These are phyloP conservation scores for Elegia similella DNA, from an alignment of 2,888 invertebrate genomes.

Conservation along the genomic window DNA sequence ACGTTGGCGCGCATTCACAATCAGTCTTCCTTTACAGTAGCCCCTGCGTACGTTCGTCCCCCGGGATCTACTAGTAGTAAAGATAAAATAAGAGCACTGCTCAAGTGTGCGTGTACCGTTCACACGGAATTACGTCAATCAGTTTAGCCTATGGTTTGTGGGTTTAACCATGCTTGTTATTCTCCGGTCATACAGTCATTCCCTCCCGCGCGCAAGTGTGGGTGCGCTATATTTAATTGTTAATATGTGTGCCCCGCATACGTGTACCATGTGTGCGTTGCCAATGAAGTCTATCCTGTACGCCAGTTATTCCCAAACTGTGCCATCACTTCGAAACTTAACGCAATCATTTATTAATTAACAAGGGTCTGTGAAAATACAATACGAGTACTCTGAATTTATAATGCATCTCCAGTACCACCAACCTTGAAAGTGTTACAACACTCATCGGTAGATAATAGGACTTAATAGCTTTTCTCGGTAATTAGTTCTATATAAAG, in stretches of 20 bases:
- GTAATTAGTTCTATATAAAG: slow-evolving; percentile 43
- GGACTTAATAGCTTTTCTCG: slow-evolving; percentile 37
- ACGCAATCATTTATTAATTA: slow-evolving; percentile 23
- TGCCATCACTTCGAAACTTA: slow-evolving; percentile 22
- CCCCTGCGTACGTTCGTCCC: slow-evolving; percentile 67
- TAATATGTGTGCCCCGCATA: slow-evolving; percentile 62
- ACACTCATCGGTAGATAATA: slow-evolving; percentile 43
- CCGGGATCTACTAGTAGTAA: slow-evolving; percentile 72
- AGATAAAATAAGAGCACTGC: slow-evolving; percentile 65
- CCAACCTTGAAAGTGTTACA: slow-evolving; percentile 44
- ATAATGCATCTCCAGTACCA: slow-evolving; percentile 29
- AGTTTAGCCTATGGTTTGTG: too few species aligned
- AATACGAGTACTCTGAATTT: slow-evolving; percentile 23
- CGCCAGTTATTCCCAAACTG: slow-evolving; percentile 61
- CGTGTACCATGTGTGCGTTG: slow-evolving; percentile 71
- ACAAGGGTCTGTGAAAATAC: slow-evolving; percentile 25
- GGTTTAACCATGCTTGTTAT: slow-evolving; percentile 60
- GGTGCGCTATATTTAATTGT: slow-evolving; percentile 74
- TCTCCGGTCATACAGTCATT: slow-evolving; percentile 62
- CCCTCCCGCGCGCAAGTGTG: slow-evolving; percentile 54
- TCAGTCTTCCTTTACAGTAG: slow-evolving; percentile 51
- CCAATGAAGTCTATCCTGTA: slow-evolving; percentile 73
- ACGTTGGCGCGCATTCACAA: slow-evolving; percentile 65
- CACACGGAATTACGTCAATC: slow-evolving; percentile 72
- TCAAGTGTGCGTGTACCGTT: slow-evolving; percentile 60